Conservation (phyloP, 2,113 vertebrate species). For the Sinocyclocheilus anshuiensis region DNA sequence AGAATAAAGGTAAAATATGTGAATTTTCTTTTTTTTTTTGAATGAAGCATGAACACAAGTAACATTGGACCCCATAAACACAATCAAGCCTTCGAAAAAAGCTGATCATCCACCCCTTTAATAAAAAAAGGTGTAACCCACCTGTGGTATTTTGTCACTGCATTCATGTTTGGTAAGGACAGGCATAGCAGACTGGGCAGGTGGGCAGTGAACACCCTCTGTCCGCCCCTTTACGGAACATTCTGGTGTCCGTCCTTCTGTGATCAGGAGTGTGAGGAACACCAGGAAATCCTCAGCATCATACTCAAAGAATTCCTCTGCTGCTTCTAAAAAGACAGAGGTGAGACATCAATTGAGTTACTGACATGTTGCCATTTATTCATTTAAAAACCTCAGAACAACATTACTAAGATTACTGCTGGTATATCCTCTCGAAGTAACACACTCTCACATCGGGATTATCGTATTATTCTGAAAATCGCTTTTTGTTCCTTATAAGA, state of each 20-base stretch:
- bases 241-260: constrained; percentile 94
- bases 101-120: too few relatives aligned
- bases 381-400: constrained; percentile 62
- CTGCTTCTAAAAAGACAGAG: constrained; percentile 77
- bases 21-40: too few relatives aligned
- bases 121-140: constrained; percentile 54
- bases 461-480: neutral
- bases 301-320: constrained; percentile 97
- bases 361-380: neutral
- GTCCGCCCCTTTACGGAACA: constrained; percentile 93
- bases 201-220: constrained; percentile 95
- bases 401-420: neutral
- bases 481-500: neutral
- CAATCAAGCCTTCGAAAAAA: too few relatives aligned
- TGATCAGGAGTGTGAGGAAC: constrained; percentile 93
- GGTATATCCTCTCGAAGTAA: neutral
- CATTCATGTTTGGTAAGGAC: constrained; percentile 88
- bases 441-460: neutral
- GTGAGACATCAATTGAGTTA: constrained; percentile 62
- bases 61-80: too few relatives aligned
- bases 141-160: constrained; percentile 92
- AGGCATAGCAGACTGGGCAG: constrained; percentile 88
- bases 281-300: constrained; percentile 97
- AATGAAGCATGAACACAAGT: too few relatives aligned
- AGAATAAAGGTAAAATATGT: too few relatives aligned